phyloP scores from a whole-genome alignment of 2,888 invertebrate genomes.

The Pammene aurita region DNA sequence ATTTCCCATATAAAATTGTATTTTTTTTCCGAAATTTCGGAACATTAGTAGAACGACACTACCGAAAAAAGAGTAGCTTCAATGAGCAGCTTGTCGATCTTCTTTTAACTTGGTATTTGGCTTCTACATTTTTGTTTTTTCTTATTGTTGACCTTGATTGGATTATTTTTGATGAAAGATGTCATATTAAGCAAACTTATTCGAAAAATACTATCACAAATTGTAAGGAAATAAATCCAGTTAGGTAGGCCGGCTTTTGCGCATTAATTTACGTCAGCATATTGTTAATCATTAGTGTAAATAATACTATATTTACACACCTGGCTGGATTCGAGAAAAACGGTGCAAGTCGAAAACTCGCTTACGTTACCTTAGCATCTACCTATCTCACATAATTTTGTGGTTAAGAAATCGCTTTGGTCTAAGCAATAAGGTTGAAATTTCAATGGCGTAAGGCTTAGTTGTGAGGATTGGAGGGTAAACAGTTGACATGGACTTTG shows the following conservation, averaged over 20 bases:
- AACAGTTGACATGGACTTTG: conserved; percentile 64
- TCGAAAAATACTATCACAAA: background rate
- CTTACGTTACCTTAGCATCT: background rate
- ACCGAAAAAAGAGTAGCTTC: too few species aligned
- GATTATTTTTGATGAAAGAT: too few species aligned
- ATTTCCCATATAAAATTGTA: too few species aligned
- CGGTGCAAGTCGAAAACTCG: conserved; percentile 43
- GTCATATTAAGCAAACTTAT: too few species aligned
- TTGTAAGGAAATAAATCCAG: background rate
- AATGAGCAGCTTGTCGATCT: too few species aligned
- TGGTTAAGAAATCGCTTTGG: background rate
- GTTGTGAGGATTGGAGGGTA: conserved; percentile 11
- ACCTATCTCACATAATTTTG: background rate
- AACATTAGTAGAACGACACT: too few species aligned
- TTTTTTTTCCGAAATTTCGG: too few species aligned
- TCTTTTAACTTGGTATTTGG: too few species aligned
- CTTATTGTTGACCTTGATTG: too few species aligned
- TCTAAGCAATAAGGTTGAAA: background rate
- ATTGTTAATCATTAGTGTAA: conserved; percentile 9
- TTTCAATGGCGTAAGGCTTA: background rate
- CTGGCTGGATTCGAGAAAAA: conserved; percentile 9
- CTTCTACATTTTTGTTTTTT: too few species aligned
- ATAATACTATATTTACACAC: conserved; percentile 2
- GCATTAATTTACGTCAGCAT: conserved; percentile 17
- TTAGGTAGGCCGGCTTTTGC: conserved; percentile 2